Base-by-base conservation (phyloP, 2,113 vertebrate genomes). In the Lucifuga dentata region DNA sequence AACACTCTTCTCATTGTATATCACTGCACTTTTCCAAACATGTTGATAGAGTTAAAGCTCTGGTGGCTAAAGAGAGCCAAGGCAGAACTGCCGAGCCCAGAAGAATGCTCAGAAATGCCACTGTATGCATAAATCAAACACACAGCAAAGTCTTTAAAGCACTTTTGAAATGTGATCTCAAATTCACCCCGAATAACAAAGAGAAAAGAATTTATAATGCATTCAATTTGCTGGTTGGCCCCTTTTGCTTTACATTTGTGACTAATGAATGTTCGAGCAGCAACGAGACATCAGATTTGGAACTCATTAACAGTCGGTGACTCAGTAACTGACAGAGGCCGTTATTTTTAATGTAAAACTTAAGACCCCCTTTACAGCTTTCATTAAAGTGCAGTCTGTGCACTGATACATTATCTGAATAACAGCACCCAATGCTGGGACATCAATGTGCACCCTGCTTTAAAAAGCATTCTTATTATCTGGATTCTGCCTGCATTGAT, bases 71-170 rank as follows among this genome's bases (percentile, higher is more conserved):
- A 12, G 51, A 76, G 23, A 72, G 38, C 45, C 19, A 36, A 11
- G 79, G 72, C 33, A 86, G 70, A 84, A 55, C 13, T 4, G 50
- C 49, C 15, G 46, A 69, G 67, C 33, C 29, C 15, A 8, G 60
- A 78, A 76, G 89, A 89, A 89, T 84, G 82, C 59, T 79, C 26
- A 8, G 44, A 87, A 87, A 88, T 56, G 71, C 67, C 76, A 75
- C 48, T 0, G 21, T n/a, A 24, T 67, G 26, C 7, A 19, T 81
- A 79, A 85, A 86, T 81, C 76, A 75, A 64, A 36, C 21, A 26
- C 57, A 43, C 58, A 46, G 16, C 39, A 19, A 71, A 67, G 68
- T 68, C 55, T 57, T 32, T 39, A 23, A 73, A 81, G 59, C 23
- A 50, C 26, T 50, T 50, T 16, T 44, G 20, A 70, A 66, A 61